phyloP scores from a whole-genome alignment of 2,888 invertebrate species.

The Hydropsyche betteni region DNA sequence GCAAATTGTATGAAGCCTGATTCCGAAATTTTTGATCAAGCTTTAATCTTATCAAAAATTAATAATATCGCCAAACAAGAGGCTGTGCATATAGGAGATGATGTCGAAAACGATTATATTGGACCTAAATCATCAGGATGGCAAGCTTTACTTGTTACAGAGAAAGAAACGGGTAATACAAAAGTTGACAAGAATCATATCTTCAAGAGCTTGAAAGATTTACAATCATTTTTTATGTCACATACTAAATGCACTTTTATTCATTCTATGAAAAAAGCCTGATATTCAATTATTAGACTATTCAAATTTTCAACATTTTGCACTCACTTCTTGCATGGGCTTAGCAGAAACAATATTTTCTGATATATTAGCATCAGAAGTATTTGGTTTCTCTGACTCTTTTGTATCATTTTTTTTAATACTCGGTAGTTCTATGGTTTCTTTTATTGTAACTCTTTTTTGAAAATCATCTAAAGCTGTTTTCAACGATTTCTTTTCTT shows the following conservation, averaged over 20 bases:
- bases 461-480: conserved; percentile 55
- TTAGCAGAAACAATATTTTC: conserved; percentile 27
- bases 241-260: not conserved
- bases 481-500: conserved; percentile 58
- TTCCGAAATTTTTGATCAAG: conserved; percentile 74
- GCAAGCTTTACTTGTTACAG: conserved; percentile 67
- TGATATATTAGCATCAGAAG: not conserved
- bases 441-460: conserved; percentile 39
- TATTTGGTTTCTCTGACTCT: not conserved
- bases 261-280: not conserved
- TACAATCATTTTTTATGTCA: conserved; percentile 23
- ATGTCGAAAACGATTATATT: conserved; percentile 76
- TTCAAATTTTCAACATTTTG: not conserved
- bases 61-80: conserved; percentile 65
- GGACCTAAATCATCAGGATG: conserved; percentile 81
- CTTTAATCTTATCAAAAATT: conserved; percentile 63
- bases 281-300: not conserved
- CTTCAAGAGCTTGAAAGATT: conserved; percentile 35
- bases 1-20: conserved; percentile 80
- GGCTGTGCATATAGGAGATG: conserved; percentile 87
- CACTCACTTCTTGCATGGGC: conserved; percentile 47
- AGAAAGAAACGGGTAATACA: conserved; percentile 44
- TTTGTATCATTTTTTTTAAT: not conserved
- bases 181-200: not conserved
- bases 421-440: not conserved